phyloP scores from a whole-genome alignment of 1,140 invertebrate genomes.

The Lucilia sericata region DNA sequence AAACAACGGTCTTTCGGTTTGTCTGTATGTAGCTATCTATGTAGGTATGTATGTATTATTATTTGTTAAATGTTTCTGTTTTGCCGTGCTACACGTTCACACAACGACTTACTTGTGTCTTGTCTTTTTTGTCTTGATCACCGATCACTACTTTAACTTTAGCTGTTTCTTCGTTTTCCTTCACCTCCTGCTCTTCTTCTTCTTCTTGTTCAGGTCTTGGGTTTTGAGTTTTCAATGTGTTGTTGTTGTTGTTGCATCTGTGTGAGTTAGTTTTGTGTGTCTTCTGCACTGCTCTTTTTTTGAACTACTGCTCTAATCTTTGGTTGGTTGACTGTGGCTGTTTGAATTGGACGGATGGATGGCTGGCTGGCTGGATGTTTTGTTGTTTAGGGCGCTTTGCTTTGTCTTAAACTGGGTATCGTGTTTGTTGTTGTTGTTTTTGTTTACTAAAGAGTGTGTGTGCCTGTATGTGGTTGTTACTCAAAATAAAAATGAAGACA shows the following conservation, averaged over 20 bases:
- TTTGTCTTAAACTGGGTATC: background rate
- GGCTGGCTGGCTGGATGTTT: background rate
- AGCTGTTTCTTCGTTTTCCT: background rate
- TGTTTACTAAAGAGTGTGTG: slow-evolving; percentile 16
- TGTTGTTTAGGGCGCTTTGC: slow-evolving; percentile 27
- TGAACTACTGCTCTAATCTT: slow-evolving; percentile 32
- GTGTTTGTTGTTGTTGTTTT: background rate
- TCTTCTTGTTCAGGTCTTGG: no score
- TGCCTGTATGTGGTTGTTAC: background rate
- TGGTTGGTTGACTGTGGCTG: background rate
- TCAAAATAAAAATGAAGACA: slow-evolving; percentile 38
- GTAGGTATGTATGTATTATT: slow-evolving; percentile 42
- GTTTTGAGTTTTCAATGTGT: background rate
- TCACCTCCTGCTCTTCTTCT: background rate
- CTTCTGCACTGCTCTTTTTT: background rate
- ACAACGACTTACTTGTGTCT: slow-evolving; percentile 37
- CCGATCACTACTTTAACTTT: slow-evolving; percentile 33
- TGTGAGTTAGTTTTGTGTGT: background rate
- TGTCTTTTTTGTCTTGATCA: slow-evolving; percentile 26
- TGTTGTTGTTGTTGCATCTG: background rate
- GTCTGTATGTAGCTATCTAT: background rate
- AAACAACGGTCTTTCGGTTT: background rate
- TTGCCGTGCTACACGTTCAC: slow-evolving; percentile 35
- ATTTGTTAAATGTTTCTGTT: slow-evolving; percentile 38
- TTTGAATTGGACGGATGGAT: background rate